These are phyloP conservation scores for Hirtodrosophila cameraria DNA, from an alignment of 2,888 invertebrate genomes.

Conservation along the genomic window DNA sequence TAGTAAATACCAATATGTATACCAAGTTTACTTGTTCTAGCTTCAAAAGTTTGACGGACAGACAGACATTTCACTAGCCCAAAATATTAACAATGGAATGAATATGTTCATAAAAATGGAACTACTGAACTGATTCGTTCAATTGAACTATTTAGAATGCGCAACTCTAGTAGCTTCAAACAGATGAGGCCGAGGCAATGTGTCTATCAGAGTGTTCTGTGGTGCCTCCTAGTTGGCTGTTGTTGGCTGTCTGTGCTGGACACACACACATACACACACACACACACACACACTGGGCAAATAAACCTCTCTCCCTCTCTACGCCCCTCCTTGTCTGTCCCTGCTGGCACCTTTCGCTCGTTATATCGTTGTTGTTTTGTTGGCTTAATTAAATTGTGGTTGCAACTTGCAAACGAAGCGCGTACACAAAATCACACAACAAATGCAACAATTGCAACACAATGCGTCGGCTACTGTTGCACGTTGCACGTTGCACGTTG, in stretches of 20 bases:
- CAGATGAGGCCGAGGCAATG: slow-evolving; percentile 14
- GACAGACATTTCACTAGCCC: no score
- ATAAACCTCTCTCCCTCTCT: background rate
- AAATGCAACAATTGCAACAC: slow-evolving; percentile 35
- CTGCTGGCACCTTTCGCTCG: background rate
- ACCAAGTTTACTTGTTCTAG: no score
- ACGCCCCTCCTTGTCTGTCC: background rate
- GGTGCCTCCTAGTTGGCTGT: slow-evolving; percentile 18
- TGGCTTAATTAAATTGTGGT: slow-evolving; percentile 79
- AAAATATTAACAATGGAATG: no score
- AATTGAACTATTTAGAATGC: background rate
- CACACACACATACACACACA: no score
- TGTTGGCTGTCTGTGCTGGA: slow-evolving; percentile 37
- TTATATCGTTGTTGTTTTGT: slow-evolving; percentile 58
- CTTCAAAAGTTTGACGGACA: no score
- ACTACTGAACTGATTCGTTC: background rate
- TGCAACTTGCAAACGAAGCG: slow-evolving; percentile 77
- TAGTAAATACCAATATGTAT: no score
- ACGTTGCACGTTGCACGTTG: slow-evolving; percentile 24
- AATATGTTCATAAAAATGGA: no score
- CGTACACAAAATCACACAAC: slow-evolving; percentile 76
- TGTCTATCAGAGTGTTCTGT: slow-evolving; percentile 49
- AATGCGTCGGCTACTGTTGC: slow-evolving; percentile 41
- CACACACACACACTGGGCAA: slow-evolving; percentile 18
- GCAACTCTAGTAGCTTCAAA: background rate